phyloP scores from a whole-genome alignment of 2,113 vertebrate genomes.

The Anser cygnoides region DNA sequence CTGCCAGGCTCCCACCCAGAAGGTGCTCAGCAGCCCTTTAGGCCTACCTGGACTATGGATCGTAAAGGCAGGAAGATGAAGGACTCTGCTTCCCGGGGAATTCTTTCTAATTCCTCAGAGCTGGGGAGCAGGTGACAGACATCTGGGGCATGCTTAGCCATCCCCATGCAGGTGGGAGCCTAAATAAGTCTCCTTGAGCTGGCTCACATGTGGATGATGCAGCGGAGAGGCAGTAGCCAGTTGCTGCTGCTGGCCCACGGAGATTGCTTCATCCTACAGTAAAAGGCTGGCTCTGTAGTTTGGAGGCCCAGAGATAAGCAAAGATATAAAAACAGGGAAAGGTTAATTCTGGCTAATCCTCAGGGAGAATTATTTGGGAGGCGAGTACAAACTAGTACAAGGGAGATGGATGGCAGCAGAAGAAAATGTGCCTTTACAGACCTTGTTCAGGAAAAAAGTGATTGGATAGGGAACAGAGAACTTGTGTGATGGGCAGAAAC shows the following conservation, averaged over 20 bases:
- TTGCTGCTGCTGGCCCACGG: not conserved
- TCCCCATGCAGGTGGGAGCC: not conserved
- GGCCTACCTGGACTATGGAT: not conserved
- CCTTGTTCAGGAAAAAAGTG: not conserved
- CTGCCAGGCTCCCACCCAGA: not conserved
- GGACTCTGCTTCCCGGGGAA: not conserved
- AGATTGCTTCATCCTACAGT: not conserved
- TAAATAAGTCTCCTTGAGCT: not conserved
- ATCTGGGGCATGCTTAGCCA: not conserved
- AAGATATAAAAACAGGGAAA: not conserved
- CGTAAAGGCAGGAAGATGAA: not conserved
- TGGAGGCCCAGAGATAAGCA: not conserved
- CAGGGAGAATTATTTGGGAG: not conserved
- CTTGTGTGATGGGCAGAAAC: not conserved
- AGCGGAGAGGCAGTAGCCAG: not conserved
- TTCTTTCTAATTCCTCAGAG: not conserved
- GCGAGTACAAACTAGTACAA: not conserved
- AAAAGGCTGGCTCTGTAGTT: not conserved
- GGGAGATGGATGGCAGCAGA: not conserved
- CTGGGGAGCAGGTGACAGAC: not conserved
- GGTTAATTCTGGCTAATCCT: slow-evolving; percentile 24
- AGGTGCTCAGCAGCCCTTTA: not conserved
- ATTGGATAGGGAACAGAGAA: not conserved
- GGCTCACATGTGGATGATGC: not conserved
- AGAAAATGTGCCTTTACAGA: not conserved